Percentiles rank a stretch among this genome's conserved stretches.
phyloP scores from a whole-genome alignment of 1,140 invertebrate genomes.

The Orussus abietinus region DNA sequence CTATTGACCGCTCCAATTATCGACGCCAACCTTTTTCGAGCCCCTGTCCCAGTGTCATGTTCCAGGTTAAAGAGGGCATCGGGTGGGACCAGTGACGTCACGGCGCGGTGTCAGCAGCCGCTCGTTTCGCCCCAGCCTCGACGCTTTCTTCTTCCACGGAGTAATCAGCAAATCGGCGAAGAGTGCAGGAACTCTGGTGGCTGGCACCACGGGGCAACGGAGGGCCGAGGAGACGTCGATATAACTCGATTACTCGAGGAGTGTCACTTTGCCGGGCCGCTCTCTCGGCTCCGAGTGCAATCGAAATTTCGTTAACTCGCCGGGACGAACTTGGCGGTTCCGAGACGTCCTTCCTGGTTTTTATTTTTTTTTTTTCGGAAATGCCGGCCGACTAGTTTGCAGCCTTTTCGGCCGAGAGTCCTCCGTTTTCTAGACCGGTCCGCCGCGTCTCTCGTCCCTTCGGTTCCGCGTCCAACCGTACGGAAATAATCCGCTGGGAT shows the following conservation, averaged over 20 bases:
- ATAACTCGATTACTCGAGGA: conserved; percentile 44
- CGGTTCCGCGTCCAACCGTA: background rate
- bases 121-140: conserved; percentile 24
- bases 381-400: too few species aligned
- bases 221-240: conserved; percentile 35
- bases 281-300: conserved; percentile 31
- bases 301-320: conserved; percentile 40
- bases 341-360: too few species aligned
- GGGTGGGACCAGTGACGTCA: conserved; percentile 16
- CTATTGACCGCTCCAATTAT: too few species aligned
- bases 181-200: conserved; percentile 26
- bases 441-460: conserved; percentile 4
- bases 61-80: too few species aligned
- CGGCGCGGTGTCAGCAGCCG: conserved; percentile 13
- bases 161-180: conserved; percentile 46
- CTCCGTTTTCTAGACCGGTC: too few species aligned
- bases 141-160: conserved; percentile 21
- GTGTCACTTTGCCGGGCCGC: conserved; percentile 43
- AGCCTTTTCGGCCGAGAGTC: too few species aligned
- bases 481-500: too few species aligned
- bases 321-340: too few species aligned
- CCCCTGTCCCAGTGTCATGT: too few species aligned
- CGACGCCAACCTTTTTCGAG: too few species aligned
- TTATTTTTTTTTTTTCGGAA: too few species aligned
- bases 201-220: conserved; percentile 22